phyloP scores from a whole-genome alignment of 2,888 invertebrate species.

The Mythimna loreyi region DNA sequence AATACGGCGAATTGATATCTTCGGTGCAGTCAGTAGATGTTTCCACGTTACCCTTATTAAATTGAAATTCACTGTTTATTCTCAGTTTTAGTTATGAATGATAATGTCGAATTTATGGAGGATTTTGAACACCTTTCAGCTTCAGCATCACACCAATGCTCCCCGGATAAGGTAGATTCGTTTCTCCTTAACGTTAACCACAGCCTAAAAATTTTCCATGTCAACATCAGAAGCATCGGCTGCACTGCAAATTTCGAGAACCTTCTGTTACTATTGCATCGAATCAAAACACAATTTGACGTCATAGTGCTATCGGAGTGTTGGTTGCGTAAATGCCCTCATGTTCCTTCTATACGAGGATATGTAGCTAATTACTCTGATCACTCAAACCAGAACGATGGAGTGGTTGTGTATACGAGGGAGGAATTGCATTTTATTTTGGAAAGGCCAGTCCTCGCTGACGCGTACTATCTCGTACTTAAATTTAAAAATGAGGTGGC shows the following conservation, averaged over 20 bases:
- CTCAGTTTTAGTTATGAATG: not conserved
- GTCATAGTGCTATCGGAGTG: slow-evolving; percentile 7
- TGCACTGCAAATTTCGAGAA: not conserved
- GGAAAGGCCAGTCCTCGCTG: too few species aligned
- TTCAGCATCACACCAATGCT: not conserved
- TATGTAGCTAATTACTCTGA: too few species aligned
- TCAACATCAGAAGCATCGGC: slow-evolving; percentile 5
- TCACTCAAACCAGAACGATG: too few species aligned
- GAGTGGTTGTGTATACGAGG: too few species aligned
- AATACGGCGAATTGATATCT: too few species aligned
- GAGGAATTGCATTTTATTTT: too few species aligned
- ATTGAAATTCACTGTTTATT: not conserved
- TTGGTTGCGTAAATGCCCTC: slow-evolving; percentile 8
- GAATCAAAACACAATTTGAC: slow-evolving; percentile 1
- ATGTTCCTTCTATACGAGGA: not conserved
- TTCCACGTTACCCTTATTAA: too few species aligned
- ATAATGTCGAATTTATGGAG: not conserved
- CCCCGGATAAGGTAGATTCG: slow-evolving; percentile 1
- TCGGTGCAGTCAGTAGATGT: too few species aligned
- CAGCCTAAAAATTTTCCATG: not conserved
- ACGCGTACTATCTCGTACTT: too few species aligned
- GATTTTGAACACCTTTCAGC: slow-evolving; percentile 1
- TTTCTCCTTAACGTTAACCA: not conserved
- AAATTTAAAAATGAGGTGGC: too few species aligned
- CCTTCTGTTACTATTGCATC: not conserved